These are phyloP conservation scores for Valencia hispanica DNA, from an alignment of 2,797 vertebrate genomes.

Conservation along the genomic window DNA sequence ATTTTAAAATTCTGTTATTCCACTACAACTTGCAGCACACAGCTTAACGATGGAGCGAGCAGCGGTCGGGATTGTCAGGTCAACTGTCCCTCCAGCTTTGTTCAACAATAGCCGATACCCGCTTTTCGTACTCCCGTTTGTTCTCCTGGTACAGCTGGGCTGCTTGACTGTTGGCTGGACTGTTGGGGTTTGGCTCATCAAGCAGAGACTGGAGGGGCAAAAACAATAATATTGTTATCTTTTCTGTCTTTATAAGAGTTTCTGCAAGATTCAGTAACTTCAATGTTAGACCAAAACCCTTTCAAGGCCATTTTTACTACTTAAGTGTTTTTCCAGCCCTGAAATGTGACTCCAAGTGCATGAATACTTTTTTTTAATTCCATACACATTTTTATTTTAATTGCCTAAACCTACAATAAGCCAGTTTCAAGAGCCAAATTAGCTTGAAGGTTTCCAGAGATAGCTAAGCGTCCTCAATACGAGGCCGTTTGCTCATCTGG, in stretches of 20 bases:
- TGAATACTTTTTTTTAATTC: too few species aligned
- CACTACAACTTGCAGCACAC: slow-evolving; percentile 73
- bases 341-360: too few species aligned
- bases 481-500: neutral
- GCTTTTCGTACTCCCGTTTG: slow-evolving; percentile 98
- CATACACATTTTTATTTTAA: neutral
- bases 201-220: slow-evolving; percentile 87
- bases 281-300: too few species aligned
- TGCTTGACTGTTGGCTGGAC: slow-evolving; percentile 98
- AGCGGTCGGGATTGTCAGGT: slow-evolving; percentile 71
- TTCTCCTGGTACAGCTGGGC: slow-evolving; percentile 99
- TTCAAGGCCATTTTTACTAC: neutral
- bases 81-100: slow-evolving; percentile 99
- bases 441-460: neutral
- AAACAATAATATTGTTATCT: neutral
- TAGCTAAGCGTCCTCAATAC: neutral
- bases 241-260: too few species aligned
- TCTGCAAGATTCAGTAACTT: neutral
- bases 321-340: too few species aligned
- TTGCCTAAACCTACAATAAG: neutral
- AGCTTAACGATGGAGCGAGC: slow-evolving; percentile 57
- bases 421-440: neutral
- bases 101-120: slow-evolving; percentile 98
- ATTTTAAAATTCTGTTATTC: slow-evolving; percentile 54
- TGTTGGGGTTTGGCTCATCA: slow-evolving; percentile 99